phyloP scores from a whole-genome alignment of 1,140 invertebrate genomes.

The Grapholita molesta region DNA sequence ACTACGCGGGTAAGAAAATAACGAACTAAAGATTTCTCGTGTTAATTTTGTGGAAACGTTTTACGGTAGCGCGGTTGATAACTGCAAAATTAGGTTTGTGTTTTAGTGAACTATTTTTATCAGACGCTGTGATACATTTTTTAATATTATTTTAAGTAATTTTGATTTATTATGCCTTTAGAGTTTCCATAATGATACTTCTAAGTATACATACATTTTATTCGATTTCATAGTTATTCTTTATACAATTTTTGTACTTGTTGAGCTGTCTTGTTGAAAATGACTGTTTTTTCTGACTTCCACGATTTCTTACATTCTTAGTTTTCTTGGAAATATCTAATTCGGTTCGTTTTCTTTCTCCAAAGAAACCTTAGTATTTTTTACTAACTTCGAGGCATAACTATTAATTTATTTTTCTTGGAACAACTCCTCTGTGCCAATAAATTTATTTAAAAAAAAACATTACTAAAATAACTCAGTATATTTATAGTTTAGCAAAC shows the following conservation, averaged over 20 bases:
- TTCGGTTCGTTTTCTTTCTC: neutral
- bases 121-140: neutral
- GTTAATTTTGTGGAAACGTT: neutral
- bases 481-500: too few relatives aligned
- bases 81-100: neutral
- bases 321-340: neutral
- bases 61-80: neutral
- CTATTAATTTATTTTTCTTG: neutral
- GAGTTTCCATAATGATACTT: neutral
- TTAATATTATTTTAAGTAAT: neutral
- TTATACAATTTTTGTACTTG: too few relatives aligned
- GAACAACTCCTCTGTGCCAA: neutral
- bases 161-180: neutral
- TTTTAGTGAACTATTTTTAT: neutral
- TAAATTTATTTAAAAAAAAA: too few relatives aligned
- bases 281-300: neutral
- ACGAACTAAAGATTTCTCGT: neutral
- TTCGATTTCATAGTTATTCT: neutral
- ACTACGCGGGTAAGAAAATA: neutral
- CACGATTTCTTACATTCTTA: neutral
- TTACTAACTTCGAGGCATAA: neutral
- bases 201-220: conserved; percentile 1
- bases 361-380: neutral
- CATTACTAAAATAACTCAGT: too few relatives aligned
- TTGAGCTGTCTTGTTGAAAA: neutral